phyloP scores from a whole-genome alignment of 2,888 invertebrate species.

The Melieria omissa region DNA sequence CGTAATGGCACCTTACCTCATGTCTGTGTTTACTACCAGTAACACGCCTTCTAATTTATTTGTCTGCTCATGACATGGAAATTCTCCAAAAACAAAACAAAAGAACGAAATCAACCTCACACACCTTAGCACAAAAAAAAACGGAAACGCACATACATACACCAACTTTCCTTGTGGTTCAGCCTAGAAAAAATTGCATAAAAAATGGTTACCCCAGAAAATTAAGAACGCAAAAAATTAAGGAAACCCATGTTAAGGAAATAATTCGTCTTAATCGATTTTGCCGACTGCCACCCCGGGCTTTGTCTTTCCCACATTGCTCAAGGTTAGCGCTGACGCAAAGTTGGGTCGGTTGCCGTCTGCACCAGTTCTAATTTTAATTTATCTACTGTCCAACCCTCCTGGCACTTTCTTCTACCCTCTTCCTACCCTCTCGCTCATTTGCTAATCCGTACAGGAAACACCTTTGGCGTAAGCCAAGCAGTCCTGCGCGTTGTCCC shows the following conservation, averaged over 20 bases:
- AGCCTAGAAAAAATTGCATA: neutral
- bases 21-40: neutral
- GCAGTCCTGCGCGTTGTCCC: neutral
- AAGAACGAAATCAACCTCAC: neutral
- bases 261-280: constrained; percentile 41
- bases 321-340: constrained; percentile 39
- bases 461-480: constrained; percentile 44
- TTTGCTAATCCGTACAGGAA: constrained; percentile 46
- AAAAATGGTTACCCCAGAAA: constrained; percentile 5
- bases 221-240: constrained; percentile 11
- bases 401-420: constrained; percentile 33
- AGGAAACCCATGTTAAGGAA: constrained; percentile 20
- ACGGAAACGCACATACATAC: neutral
- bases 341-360: neutral
- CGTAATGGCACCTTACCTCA: too few species aligned
- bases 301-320: constrained; percentile 15
- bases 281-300: constrained; percentile 17
- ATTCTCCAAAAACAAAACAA: neutral
- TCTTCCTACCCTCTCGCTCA: constrained; percentile 39
- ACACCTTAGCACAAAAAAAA: neutral
- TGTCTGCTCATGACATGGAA: constrained; percentile 27
- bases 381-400: constrained; percentile 46
- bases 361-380: constrained; percentile 61
- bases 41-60: constrained; percentile 22
- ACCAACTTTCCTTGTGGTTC: neutral